Percentiles rank a stretch among this genome's conserved stretches.
These are phyloP conservation scores for Piscicola geometra DNA, from an alignment of 2,888 invertebrate genomes.

Conservation along the genomic window DNA sequence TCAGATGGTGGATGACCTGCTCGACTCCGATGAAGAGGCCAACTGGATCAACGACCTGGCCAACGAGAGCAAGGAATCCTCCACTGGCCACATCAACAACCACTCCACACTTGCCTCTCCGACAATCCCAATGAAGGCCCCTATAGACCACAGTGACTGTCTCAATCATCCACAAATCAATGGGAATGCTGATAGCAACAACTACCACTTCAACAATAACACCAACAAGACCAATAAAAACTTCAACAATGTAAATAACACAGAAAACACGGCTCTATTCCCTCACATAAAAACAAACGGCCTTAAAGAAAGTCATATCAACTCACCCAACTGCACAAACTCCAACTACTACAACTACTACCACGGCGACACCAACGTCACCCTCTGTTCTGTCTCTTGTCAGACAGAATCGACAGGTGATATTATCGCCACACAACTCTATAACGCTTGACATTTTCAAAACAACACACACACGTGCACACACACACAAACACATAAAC, in stretches of 20 bases:
- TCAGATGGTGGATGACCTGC: slow-evolving; percentile 20
- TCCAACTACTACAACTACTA: neutral
- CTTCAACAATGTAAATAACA: too few relatives aligned
- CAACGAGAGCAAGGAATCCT: neutral
- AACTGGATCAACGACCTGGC: slow-evolving; percentile 3
- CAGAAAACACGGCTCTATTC: too few relatives aligned
- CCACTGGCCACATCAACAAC: neutral
- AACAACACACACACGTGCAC: too few relatives aligned
- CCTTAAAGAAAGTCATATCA: neutral
- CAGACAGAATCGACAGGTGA: slow-evolving; percentile 37
- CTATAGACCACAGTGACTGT: neutral
- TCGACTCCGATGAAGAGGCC: slow-evolving; percentile 25
- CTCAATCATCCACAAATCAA: neutral
- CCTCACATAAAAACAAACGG: too few relatives aligned
- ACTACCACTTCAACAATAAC: neutral
- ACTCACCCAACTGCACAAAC: neutral
- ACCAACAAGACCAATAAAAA: neutral
- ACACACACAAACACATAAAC: too few relatives aligned
- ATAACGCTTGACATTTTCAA: slow-evolving; percentile 16
- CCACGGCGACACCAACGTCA: neutral
- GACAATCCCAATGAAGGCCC: neutral
- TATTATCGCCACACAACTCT: slow-evolving; percentile 35
- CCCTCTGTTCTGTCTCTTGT: slow-evolving; percentile 18
- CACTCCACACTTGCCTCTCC: neutral
- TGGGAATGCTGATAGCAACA: neutral